phyloP scores from a whole-genome alignment of 2,888 invertebrate species.

The Trissonchulus latispiculum region DNA sequence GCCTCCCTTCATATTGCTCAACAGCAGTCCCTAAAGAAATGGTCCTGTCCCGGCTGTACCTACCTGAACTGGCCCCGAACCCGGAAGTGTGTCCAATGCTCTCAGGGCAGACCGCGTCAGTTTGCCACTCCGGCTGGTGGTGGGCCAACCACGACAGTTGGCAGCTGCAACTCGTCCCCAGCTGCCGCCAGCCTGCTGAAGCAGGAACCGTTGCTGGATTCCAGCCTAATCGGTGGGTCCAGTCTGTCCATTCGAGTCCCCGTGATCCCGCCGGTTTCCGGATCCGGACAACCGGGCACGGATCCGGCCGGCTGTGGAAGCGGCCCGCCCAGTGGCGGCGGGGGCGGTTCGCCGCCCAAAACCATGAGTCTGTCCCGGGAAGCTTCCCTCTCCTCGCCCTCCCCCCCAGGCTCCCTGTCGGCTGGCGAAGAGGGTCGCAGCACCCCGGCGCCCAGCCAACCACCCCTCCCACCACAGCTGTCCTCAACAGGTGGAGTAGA shows the following conservation, averaged over 20 bases:
- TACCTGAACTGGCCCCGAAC: slow-evolving; percentile 48
- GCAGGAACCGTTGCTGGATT: background rate
- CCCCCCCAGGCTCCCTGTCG: too few relatives aligned
- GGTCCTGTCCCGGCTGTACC: slow-evolving; percentile 47
- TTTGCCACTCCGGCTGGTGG: background rate
- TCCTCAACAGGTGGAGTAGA: background rate
- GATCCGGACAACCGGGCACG: too few relatives aligned
- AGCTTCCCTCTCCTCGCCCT: background rate
- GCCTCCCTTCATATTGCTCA: too few relatives aligned
- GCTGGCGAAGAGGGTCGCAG: background rate
- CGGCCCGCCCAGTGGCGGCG: background rate
- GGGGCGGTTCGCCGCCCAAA: background rate
- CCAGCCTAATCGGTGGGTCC: too few relatives aligned
- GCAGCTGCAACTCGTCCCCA: too few relatives aligned
- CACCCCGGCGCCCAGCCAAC: background rate
- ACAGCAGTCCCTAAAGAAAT: slow-evolving; percentile 38
- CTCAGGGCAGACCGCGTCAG: slow-evolving; percentile 33
- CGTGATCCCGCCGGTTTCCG: background rate
- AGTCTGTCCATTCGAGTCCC: background rate
- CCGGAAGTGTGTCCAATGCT: slow-evolving; percentile 46
- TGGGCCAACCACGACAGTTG: too few relatives aligned
- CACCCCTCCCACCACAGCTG: background rate
- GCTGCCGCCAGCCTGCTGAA: background rate
- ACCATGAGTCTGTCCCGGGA: background rate
- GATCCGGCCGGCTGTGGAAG: too few relatives aligned